Conservation (phyloP, 2,888 invertebrate genomes). For the Spisula subtruncata region DNA sequence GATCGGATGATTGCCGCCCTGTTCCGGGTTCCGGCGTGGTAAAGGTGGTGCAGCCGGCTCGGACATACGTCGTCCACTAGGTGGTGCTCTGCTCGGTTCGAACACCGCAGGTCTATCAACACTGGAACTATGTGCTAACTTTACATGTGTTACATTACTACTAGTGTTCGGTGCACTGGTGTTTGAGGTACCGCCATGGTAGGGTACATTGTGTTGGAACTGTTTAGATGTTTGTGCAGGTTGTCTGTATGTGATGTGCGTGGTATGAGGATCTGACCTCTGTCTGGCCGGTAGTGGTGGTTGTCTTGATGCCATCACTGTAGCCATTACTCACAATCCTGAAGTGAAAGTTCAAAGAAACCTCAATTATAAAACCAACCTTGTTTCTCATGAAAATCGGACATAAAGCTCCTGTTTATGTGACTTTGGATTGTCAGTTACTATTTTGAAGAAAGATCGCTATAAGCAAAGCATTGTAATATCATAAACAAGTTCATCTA, state of each 20-base stretch:
- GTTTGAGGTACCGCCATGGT: not conserved
- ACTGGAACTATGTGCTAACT: not conserved
- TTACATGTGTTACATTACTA: conserved; percentile 30
- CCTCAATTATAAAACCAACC: no score
- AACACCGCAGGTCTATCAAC: not conserved
- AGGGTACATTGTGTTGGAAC: not conserved
- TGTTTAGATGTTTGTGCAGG: not conserved
- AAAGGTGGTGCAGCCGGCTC: conserved; percentile 26
- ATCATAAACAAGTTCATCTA: no score
- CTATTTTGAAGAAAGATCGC: no score
- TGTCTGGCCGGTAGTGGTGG: conserved; percentile 18
- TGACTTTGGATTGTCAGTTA: no score
- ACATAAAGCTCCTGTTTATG: no score
- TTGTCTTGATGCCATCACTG: conserved; percentile 3
- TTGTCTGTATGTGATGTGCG: not conserved
- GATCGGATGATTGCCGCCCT: not conserved
- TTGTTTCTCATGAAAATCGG: no score
- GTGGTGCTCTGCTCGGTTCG: not conserved
- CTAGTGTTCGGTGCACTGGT: not conserved
- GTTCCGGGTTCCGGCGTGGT: not conserved
- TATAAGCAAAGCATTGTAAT: no score
- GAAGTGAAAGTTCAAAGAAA: not conserved
- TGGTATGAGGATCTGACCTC: not conserved
- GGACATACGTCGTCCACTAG: not conserved
- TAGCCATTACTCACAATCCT: not conserved